Conservation (phyloP, 1,140 invertebrate species). For the Homarus americanus region DNA sequence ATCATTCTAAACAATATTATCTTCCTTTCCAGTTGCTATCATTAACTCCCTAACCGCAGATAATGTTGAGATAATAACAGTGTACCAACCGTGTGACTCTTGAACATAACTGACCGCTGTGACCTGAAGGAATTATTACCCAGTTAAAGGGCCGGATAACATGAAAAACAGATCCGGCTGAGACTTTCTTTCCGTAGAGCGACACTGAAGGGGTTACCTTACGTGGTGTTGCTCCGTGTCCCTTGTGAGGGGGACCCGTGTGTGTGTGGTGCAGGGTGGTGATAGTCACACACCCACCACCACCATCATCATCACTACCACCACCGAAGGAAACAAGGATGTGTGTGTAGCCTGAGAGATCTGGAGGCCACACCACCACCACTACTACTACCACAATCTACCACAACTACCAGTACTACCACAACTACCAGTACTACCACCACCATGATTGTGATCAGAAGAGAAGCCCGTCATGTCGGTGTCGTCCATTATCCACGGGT, state of each 20-base stretch:
- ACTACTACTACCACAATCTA: no score
- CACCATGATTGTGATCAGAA: conserved; percentile 62
- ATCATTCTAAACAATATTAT: neutral
- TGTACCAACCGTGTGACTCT: no score
- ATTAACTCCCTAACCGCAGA: no score
- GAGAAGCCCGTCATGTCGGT: conserved; percentile 66
- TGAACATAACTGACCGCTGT: no score
- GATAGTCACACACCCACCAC: neutral
- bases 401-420: no score
- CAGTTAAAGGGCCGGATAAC: no score
- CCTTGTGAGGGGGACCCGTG: neutral
- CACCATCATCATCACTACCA: conserved; percentile 32
- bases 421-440: no score
- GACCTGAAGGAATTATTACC: no score
- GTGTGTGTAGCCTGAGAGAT: neutral
- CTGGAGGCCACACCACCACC: neutral
- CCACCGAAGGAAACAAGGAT: neutral
- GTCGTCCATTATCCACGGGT: conserved; percentile 59
- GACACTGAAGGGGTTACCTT: neutral
- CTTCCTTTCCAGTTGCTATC: neutral
- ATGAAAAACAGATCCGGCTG: neutral
- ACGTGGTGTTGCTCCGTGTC: no score
- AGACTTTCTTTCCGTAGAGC: neutral
- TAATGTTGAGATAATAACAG: no score
- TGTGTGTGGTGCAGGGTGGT: neutral